A percentile compares a stretch with the other conserved stretches of the same genome.
These are phyloP conservation scores for Drosophila obscura DNA, from an alignment of 1,140 invertebrate species.

Conservation along the genomic window DNA sequence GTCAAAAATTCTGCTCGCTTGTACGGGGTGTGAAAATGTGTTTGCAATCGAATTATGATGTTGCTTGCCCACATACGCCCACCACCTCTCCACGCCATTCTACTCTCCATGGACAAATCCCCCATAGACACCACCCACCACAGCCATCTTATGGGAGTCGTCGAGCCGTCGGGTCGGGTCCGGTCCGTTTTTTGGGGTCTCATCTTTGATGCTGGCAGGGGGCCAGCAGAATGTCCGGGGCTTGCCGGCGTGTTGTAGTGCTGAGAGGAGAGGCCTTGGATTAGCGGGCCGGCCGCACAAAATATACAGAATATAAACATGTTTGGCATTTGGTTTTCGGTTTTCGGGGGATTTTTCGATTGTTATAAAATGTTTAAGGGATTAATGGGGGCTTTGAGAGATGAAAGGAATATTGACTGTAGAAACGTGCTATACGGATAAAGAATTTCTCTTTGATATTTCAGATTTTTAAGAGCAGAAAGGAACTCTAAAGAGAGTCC, in stretches of 20 bases:
- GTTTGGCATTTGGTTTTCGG: constrained; percentile 39
- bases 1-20: constrained; percentile 34
- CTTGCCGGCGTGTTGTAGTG: constrained; percentile 10
- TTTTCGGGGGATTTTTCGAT: constrained; percentile 13
- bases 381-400: constrained; percentile 23
- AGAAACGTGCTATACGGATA: neutral
- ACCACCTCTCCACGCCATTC: neutral
- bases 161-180: neutral
- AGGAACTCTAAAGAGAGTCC: too few species aligned
- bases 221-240: constrained; percentile 48
- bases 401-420: constrained; percentile 5
- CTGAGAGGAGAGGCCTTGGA: constrained; percentile 38
- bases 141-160: neutral
- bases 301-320: constrained; percentile 35
- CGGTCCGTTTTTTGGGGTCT: neutral
- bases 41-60: constrained; percentile 76
- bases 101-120: constrained; percentile 7
- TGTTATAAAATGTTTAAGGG: constrained; percentile 40
- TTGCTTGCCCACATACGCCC: constrained; percentile 27
- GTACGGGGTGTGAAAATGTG: constrained; percentile 56
- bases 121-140: too few species aligned
- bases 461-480: too few species aligned
- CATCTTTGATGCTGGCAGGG: constrained; percentile 27
- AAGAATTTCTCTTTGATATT: neutral
- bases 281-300: constrained; percentile 6